A percentile compares a stretch with the other conserved stretches of the same genome.
Evolutionary conservation across 1,140 invertebrate species (phyloP).

Genomic region (Ceratitis capitata): DNA sequence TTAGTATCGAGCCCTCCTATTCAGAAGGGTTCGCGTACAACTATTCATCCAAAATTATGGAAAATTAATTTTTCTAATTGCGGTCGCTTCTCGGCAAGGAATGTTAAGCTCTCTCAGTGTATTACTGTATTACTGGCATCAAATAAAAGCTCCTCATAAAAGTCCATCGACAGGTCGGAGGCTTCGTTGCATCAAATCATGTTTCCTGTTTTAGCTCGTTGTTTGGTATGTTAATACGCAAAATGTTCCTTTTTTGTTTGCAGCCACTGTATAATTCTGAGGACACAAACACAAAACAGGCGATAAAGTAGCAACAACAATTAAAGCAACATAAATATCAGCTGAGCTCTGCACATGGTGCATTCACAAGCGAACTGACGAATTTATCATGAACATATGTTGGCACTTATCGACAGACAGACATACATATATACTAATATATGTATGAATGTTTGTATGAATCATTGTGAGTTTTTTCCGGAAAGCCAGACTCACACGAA

Average conservation of each 20-base stretch:
- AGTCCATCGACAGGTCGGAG: too few species aligned
- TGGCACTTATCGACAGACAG: background rate
- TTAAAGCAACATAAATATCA: background rate
- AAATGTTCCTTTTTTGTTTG: background rate
- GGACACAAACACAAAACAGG: background rate
- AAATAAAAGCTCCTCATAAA: too few species aligned
- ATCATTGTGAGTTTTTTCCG: background rate
- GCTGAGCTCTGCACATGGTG: constrained; percentile 19
- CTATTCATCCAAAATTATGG: too few species aligned
- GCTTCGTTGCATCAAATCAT: too few species aligned
- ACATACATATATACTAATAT: background rate
- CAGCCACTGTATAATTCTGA: background rate
- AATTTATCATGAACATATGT: background rate
- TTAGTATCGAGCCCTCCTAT: too few species aligned
- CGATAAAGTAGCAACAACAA: background rate
- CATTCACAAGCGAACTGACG: background rate
- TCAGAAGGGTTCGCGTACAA: too few species aligned
- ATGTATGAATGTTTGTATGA: background rate
- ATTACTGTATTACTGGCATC: too few species aligned
- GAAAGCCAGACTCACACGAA: background rate
- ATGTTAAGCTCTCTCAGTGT: too few species aligned
- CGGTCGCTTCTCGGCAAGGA: too few species aligned
- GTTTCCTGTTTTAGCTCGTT: background rate
- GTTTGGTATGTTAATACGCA: background rate
- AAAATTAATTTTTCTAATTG: too few species aligned